These are phyloP conservation scores for Drosophila infuscata DNA, from an alignment of 2,888 invertebrate species.

Conservation along the genomic window DNA sequence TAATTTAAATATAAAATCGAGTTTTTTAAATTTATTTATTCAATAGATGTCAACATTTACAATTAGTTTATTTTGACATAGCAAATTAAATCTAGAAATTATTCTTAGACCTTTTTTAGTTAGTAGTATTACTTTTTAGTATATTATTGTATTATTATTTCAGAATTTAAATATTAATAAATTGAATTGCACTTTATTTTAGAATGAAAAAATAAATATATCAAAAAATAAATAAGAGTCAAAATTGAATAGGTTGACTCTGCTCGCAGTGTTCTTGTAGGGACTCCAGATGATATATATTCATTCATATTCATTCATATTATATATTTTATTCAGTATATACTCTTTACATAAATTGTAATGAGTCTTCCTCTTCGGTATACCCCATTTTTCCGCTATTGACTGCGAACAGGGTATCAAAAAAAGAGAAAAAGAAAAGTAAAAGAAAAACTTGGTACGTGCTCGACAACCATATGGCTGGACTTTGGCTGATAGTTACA, in stretches of 20 bases:
- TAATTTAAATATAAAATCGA: neutral
- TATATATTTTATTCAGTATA: neutral
- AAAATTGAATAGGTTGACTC: neutral
- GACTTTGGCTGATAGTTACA: constrained; percentile 46
- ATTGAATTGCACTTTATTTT: neutral
- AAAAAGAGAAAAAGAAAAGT: neutral
- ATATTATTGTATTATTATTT: neutral
- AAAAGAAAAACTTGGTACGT: constrained; percentile 58
- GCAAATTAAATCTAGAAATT: neutral
- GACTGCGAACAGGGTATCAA: neutral
- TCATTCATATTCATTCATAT: no score
- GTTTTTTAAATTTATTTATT: neutral
- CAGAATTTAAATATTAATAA: neutral
- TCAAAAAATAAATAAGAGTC: neutral
- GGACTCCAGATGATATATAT: neutral
- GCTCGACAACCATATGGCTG: constrained; percentile 52
- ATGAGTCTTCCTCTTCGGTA: neutral
- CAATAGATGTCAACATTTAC: neutral
- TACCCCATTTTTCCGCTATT: neutral
- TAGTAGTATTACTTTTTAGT: neutral
- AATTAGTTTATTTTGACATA: neutral
- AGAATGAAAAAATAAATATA: neutral
- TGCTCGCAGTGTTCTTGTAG: neutral
- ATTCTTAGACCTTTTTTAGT: neutral
- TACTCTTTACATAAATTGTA: neutral